Conservation (phyloP, 2,888 invertebrate species). For the Lagria hirta region DNA sequence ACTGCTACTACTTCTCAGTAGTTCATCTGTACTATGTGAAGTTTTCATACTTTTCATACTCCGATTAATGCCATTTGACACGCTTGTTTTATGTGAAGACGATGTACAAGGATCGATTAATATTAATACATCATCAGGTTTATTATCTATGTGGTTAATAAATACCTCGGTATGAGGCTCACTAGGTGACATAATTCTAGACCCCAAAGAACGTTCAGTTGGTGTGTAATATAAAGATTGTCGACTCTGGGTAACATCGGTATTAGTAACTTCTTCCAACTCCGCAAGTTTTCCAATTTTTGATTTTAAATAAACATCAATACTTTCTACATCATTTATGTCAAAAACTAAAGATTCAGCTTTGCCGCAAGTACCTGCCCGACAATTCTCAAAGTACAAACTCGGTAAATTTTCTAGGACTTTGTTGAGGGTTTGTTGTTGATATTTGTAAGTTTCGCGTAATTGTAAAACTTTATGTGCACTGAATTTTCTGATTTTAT, state of each 20-base stretch:
- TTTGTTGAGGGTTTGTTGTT: slow-evolving; percentile 92
- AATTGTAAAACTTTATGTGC: slow-evolving; percentile 86
- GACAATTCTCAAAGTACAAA: slow-evolving; percentile 90
- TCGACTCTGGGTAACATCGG: slow-evolving; percentile 65
- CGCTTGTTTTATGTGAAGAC: slow-evolving; percentile 45
- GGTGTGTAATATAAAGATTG: slow-evolving; percentile 82
- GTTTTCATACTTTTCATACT: slow-evolving; percentile 43
- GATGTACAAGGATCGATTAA: slow-evolving; percentile 48
- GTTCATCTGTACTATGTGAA: slow-evolving; percentile 52
- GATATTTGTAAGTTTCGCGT: slow-evolving; percentile 92
- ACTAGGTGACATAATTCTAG: slow-evolving; percentile 47
- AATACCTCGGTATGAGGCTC: slow-evolving; percentile 60
- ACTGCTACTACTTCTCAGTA: slow-evolving; percentile 23
- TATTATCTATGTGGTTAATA: slow-evolving; percentile 65
- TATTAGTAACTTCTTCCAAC: slow-evolving; percentile 53
- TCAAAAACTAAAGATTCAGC: slow-evolving; percentile 76
- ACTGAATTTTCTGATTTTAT: slow-evolving; percentile 93
- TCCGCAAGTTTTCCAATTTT: slow-evolving; percentile 65
- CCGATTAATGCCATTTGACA: slow-evolving; percentile 29
- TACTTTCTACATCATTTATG: slow-evolving; percentile 62
- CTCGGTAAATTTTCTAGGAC: slow-evolving; percentile 90
- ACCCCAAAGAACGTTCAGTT: slow-evolving; percentile 66
- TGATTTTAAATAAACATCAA: slow-evolving; percentile 69
- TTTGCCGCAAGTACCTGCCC: slow-evolving; percentile 76
- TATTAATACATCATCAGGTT: slow-evolving; percentile 4